Evolutionary conservation across 2,888 invertebrate species (phyloP), one percentile per base, ranked within the genome.

Genomic region (Tipula unca): DNA sequence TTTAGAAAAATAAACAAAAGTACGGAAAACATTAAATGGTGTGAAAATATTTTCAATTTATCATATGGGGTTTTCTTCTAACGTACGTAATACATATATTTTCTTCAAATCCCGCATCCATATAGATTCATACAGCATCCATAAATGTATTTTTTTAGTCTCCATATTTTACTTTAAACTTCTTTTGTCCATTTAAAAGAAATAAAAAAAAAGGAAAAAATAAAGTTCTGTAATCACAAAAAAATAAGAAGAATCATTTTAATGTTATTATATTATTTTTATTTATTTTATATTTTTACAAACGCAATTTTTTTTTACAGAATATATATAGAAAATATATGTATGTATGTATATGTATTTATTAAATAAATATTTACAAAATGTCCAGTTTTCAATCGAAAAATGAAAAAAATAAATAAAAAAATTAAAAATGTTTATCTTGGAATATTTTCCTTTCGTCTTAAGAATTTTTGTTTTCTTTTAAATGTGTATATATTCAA

Each of bases 371-470:
- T 69, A 69, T 69, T 69, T 69, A 69, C 69, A 69, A 69, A 69
- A 69, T 69, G 69, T 69, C 69, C 69, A 69, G 69, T 69, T 69
- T 69, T 69, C 25, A 20, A 69, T 17, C 17, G 3, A 17, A 48
- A 48, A 48, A 48, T 32, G 32, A 2, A 32, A 32, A 32, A 54
- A 17, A 17, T 17, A 17, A 54, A 69, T 25, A 69, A 69, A 25
- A 69, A 69, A 69, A 48, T 48, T 69, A 69, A 69, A 25, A 69
- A 2, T 69, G 69, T 69, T 69, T 69, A 69, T 69, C 69, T 69
- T 69, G 69, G 69, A 69, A 69, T 69, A 69, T 69, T 69, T 69
- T 69, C 69, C 69, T 69, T 69, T 69, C 69, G 69, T 69, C 69
- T 69, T 69, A 69, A 69, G 25, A 20, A 25, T 69, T 69, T 69